phyloP scores from a whole-genome alignment of 2,113 vertebrate species.

The Tyto alba region DNA sequence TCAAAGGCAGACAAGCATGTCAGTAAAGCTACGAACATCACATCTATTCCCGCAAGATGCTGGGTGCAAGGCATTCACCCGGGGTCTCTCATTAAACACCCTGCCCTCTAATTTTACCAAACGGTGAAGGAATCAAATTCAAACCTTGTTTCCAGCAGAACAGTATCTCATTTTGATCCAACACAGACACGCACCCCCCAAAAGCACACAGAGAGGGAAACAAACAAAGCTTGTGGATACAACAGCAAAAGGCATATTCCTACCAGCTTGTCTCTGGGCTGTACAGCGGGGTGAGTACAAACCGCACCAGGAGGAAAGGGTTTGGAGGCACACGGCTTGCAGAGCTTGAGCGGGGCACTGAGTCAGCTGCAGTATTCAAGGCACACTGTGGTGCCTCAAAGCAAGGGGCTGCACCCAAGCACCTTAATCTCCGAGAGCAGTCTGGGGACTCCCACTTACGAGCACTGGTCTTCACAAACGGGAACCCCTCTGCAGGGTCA shows the following conservation, averaged over 20 bases:
- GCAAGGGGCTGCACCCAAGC: background rate
- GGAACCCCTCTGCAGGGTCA: background rate
- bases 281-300: background rate
- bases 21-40: background rate
- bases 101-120: background rate
- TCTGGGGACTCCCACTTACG: background rate
- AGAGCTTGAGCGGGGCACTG: background rate
- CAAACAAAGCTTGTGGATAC: background rate
- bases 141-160: background rate
- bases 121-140: background rate
- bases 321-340: too few species aligned
- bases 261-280: background rate
- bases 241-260: background rate
- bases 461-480: accelerated
- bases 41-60: too few species aligned
- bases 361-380: background rate
- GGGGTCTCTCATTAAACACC: background rate
- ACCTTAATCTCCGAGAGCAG: background rate
- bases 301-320: background rate
- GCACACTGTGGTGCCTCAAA: background rate
- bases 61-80: too few species aligned
- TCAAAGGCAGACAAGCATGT: background rate
- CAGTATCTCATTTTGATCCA: background rate
- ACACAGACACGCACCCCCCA: background rate
- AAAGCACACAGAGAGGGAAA: background rate